Conservation (phyloP, 92 coral and sea anemone genomes). For the Paragorgia papillata region DNA sequence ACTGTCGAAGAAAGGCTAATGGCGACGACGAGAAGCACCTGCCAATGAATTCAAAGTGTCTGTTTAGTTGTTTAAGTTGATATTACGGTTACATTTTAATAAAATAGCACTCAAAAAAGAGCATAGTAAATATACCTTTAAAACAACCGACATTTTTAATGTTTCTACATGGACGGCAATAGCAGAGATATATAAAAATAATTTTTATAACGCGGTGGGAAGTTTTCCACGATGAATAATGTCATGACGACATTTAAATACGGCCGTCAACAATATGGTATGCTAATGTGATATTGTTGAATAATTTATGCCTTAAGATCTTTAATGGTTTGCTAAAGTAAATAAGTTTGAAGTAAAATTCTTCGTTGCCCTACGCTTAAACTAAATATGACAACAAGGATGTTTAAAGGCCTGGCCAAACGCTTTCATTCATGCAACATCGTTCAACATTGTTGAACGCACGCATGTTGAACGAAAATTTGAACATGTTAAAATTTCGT, state of each 20-base stretch:
- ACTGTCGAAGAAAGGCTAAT: background rate
- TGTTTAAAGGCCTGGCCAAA: too few relatives aligned
- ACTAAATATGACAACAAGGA: too few relatives aligned
- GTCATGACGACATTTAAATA: conserved; percentile 24
- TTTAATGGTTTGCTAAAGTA: background rate
- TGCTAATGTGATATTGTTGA: background rate
- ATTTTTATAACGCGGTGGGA: background rate
- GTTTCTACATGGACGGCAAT: background rate
- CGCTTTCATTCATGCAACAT: too few relatives aligned
- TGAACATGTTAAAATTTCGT: too few relatives aligned
- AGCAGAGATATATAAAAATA: too few relatives aligned
- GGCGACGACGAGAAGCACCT: conserved; percentile 23
- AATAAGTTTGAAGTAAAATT: background rate
- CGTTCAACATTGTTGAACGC: too few relatives aligned
- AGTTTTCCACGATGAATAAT: background rate
- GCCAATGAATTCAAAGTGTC: background rate
- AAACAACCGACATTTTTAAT: background rate
- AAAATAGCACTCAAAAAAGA: background rate
- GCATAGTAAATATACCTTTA: background rate
- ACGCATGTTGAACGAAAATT: too few relatives aligned
- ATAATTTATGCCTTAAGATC: conserved; percentile 35
- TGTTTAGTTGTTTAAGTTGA: conserved; percentile 13
- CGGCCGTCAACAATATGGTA: background rate
- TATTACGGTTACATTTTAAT: background rate
- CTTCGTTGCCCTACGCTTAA: too few relatives aligned